Conservation (phyloP, 2,113 vertebrate species). For the Stegostoma tigrinum region DNA sequence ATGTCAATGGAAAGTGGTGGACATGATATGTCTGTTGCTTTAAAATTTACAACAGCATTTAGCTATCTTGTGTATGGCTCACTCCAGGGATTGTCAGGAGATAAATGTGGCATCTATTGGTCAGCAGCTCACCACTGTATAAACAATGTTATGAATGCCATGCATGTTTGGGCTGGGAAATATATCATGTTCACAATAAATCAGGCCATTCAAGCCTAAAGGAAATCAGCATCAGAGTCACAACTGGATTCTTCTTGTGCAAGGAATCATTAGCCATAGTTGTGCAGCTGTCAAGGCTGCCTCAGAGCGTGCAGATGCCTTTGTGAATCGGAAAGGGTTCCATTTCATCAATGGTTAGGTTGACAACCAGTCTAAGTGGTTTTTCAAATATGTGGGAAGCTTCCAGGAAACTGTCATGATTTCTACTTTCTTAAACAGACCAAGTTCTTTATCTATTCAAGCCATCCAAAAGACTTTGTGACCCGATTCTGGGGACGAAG, state of each 20-base stretch:
- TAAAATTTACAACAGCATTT: not conserved
- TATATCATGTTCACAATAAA: not conserved
- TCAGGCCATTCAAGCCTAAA: not conserved
- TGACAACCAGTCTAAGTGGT: not conserved
- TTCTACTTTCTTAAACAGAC: not conserved
- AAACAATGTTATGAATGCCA: not conserved
- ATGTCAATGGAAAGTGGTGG: not conserved
- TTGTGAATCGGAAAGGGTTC: not conserved
- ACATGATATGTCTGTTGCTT: not conserved
- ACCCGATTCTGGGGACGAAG: no score
- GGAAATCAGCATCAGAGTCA: not conserved
- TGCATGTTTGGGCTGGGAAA: not conserved
- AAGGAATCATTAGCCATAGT: not conserved
- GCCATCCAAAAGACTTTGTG: no score
- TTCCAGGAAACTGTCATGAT: not conserved
- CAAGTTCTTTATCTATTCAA: not conserved
- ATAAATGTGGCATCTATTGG: not conserved
- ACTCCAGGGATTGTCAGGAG: not conserved
- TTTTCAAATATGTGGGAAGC: not conserved
- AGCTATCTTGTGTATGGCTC: not conserved
- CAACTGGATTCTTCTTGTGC: not conserved
- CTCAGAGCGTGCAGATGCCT: not conserved
- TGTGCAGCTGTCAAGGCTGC: not conserved
- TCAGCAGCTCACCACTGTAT: not conserved
- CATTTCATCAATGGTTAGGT: not conserved